Conservation (phyloP, 2,797 vertebrate genomes). For the Austrolebias charrua region DNA sequence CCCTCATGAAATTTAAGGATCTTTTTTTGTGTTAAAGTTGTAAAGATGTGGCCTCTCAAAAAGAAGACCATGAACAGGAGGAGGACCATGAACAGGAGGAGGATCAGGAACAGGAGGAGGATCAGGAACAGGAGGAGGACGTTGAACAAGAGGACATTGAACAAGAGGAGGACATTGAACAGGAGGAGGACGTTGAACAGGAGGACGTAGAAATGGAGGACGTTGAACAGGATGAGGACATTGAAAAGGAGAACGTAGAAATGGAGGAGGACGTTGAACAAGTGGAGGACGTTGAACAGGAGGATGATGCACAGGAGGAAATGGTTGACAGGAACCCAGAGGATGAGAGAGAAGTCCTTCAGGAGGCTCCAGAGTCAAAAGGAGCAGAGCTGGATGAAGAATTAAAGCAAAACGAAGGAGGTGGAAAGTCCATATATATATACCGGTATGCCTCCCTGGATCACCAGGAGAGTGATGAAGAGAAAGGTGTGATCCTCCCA, state of each 20-base stretch:
- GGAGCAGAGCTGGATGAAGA: slow-evolving; percentile 27
- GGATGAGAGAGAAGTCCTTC: slow-evolving; percentile 2
- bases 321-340: neutral
- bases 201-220: too few species aligned
- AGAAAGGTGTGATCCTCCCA: slow-evolving; percentile 51
- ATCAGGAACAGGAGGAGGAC: neutral
- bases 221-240: too few species aligned
- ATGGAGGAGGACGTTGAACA: neutral
- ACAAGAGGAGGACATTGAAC: neutral
- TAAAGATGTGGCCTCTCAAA: slow-evolving; percentile 30
- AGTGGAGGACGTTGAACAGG: too few species aligned
- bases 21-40: slow-evolving; percentile 28
- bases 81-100: slow-evolving; percentile 10
- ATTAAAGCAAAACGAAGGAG: slow-evolving; percentile 26
- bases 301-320: too few species aligned
- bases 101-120: neutral
- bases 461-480: slow-evolving; percentile 45
- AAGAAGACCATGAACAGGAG: slow-evolving; percentile 5
- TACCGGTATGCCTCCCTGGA: slow-evolving; percentile 28
- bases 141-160: neutral
- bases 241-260: too few species aligned
- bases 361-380: slow-evolving; percentile 7
- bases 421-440: slow-evolving; percentile 24
- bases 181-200: neutral
- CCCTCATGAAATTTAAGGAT: too few species aligned